These are phyloP conservation scores for Anthonomus grandis DNA, from an alignment of 1,140 invertebrate species.

Conservation along the genomic window DNA sequence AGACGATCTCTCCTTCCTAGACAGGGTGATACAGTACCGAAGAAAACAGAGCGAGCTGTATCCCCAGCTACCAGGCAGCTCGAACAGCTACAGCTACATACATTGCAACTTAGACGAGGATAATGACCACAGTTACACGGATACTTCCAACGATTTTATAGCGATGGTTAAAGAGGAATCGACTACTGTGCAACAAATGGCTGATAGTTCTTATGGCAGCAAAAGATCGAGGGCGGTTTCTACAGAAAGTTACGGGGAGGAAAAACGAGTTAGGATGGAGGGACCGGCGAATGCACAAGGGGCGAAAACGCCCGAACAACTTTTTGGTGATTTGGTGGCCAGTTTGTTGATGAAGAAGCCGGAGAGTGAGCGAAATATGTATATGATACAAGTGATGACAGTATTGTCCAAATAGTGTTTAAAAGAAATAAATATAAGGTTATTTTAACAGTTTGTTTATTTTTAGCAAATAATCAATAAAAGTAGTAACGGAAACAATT, in stretches of 20 bases:
- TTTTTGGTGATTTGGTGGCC: slow-evolving; percentile 38
- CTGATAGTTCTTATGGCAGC: slow-evolving; percentile 27
- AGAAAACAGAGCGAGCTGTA: slow-evolving; percentile 25
- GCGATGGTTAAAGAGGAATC: slow-evolving; percentile 28
- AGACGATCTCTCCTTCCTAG: slow-evolving; percentile 33
- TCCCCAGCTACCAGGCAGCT: not conserved
- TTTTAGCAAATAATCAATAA: no score
- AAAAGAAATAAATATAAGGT: no score
- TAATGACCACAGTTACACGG: slow-evolving; percentile 27
- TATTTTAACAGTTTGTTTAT: no score
- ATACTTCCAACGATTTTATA: slow-evolving; percentile 27
- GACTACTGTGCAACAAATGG: slow-evolving; percentile 23
- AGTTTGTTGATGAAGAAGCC: slow-evolving; percentile 34
- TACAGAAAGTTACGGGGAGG: slow-evolving; percentile 13
- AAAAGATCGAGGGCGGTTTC: slow-evolving; percentile 20
- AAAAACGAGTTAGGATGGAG: slow-evolving; percentile 20
- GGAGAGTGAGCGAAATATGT: slow-evolving; percentile 35
- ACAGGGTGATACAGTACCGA: slow-evolving; percentile 37
- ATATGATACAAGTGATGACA: slow-evolving; percentile 40
- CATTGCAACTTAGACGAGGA: slow-evolving; percentile 14
- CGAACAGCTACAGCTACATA: slow-evolving; percentile 7
- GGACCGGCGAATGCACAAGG: not conserved
- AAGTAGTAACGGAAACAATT: no score
- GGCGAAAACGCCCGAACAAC: slow-evolving; percentile 30
- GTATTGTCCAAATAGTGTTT: slow-evolving; percentile 36